Conservation (phyloP, 2,113 vertebrate genomes). For the Mixornis gularis region DNA sequence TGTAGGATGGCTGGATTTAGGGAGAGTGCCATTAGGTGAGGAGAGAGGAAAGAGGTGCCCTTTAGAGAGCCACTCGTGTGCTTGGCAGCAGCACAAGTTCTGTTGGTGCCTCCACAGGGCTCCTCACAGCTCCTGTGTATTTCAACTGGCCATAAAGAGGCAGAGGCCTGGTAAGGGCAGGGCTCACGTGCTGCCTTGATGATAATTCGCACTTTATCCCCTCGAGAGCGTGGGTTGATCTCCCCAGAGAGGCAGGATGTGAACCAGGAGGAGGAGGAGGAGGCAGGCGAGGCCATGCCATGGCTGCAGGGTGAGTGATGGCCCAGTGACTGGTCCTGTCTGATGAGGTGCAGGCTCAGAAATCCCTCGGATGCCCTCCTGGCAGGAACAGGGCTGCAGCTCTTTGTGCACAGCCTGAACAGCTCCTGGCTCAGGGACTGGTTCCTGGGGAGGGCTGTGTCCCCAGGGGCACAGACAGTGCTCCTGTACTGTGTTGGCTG, state of each 20-base stretch:
- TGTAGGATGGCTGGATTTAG: neutral
- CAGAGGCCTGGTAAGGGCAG: fast-evolving
- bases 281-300: fast-evolving
- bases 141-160: fast-evolving
- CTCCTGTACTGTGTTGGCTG: fast-evolving
- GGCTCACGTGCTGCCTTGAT: fast-evolving
- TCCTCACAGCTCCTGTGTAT: neutral
- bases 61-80: neutral
- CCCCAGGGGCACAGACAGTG: neutral
- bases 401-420: neutral
- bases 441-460: neutral
- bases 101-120: neutral
- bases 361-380: fast-evolving
- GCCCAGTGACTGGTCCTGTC: neutral
- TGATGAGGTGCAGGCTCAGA: neutral
- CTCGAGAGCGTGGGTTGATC: neutral
- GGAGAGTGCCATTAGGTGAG: neutral
- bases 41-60: neutral
- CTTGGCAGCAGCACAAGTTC: neutral
- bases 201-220: neutral
- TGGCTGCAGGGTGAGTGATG: neutral
- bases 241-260: neutral
- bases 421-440: neutral
- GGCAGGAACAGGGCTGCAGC: neutral
- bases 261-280: neutral